phyloP scores from a whole-genome alignment of 2,888 invertebrate genomes.

The Sinopyrophorus schimmeli region DNA sequence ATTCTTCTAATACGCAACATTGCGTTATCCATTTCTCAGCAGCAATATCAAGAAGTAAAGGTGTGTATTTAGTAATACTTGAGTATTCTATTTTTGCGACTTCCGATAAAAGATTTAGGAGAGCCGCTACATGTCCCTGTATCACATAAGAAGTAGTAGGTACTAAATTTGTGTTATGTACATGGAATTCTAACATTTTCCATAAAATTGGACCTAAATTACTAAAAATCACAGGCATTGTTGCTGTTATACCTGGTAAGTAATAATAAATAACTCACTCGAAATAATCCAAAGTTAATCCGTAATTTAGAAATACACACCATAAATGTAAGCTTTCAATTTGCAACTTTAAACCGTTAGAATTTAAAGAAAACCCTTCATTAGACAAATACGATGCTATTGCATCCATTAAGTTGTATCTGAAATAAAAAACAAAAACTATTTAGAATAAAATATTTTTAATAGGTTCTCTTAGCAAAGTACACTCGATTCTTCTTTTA shows the following conservation, averaged over 20 bases:
- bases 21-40: constrained; percentile 58
- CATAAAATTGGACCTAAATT: constrained; percentile 60
- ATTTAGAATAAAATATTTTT: constrained; percentile 39
- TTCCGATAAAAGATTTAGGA: constrained; percentile 57
- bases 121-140: constrained; percentile 62
- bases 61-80: constrained; percentile 28
- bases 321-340: constrained; percentile 66
- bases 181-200: constrained; percentile 62
- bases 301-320: constrained; percentile 61
- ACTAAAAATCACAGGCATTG: constrained; percentile 42
- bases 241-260: background rate
- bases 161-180: constrained; percentile 60
- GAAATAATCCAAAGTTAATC: constrained; percentile 57
- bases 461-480: no score
- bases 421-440: constrained; percentile 35
- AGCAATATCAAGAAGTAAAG: constrained; percentile 47
- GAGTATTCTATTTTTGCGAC: constrained; percentile 24
- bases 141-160: constrained; percentile 57
- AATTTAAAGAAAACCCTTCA: constrained; percentile 57
- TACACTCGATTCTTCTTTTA: no score
- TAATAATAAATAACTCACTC: constrained; percentile 41
- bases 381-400: constrained; percentile 62
- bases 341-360: constrained; percentile 63
- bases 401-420: constrained; percentile 59
- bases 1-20: constrained; percentile 50